phyloP scores from a whole-genome alignment of 2,113 vertebrate genomes.

The Boulengeromyrus knoepffleri region DNA sequence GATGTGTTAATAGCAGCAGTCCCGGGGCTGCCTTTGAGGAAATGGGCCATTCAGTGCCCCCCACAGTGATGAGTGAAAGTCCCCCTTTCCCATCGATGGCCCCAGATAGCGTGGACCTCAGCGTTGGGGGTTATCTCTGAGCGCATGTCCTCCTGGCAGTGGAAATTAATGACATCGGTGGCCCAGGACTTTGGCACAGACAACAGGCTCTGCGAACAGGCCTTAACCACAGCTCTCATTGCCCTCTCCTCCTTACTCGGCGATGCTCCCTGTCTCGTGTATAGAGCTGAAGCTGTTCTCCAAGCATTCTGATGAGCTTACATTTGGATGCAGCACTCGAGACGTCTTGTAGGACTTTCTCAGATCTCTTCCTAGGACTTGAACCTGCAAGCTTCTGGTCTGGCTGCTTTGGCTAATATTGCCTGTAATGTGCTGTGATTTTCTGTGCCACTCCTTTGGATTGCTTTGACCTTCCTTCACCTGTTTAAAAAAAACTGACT shows the following conservation, averaged over 20 bases:
- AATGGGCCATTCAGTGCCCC: neutral
- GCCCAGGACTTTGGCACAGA: neutral
- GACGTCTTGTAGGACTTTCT: neutral
- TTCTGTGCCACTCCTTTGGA: neutral
- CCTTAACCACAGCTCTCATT: neutral
- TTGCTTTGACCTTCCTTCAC: neutral
- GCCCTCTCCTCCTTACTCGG: neutral
- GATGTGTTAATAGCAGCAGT: neutral
- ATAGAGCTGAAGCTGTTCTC: neutral
- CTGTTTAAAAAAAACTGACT: neutral
- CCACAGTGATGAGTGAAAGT: neutral
- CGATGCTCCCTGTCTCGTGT: neutral
- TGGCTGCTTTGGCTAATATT: neutral
- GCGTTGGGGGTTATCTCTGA: neutral
- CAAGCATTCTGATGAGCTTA: neutral
- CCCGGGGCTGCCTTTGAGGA: neutral
- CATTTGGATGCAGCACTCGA: neutral
- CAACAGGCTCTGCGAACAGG: neutral
- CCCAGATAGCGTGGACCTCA: neutral
- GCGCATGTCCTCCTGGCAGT: neutral
- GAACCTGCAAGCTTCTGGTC: neutral
- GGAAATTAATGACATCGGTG: neutral
- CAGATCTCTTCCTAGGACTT: neutral
- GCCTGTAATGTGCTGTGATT: neutral
- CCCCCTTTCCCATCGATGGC: neutral